Percentiles rank a stretch among this genome's conserved stretches.
Evolutionary conservation across 2,113 vertebrate species (phyloP).

Genomic region (Hipposideros armiger): DNA sequence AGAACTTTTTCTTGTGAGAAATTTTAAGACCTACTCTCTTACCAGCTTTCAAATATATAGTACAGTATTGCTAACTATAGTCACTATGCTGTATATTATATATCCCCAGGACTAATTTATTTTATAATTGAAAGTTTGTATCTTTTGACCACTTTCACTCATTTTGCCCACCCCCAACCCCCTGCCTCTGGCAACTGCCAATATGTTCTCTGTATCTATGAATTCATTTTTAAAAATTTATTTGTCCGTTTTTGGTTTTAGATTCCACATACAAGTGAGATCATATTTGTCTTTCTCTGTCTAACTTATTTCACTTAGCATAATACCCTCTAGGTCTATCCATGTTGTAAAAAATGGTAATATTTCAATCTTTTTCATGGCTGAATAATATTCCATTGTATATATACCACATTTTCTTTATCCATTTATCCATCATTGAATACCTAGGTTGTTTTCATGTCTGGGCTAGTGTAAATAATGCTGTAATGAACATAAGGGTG

Average conservation of each 20-base stretch:
- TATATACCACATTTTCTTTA: background rate
- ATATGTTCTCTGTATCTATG: background rate
- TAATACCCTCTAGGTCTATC: background rate
- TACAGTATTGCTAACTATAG: background rate
- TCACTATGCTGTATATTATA: rapidly evolving
- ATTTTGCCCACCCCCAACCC: background rate
- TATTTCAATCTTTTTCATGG: background rate
- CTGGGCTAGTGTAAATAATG: background rate
- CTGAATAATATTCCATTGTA: background rate
- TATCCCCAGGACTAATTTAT: background rate
- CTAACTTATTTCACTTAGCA: background rate
- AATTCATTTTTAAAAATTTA: background rate
- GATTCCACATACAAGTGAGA: background rate
- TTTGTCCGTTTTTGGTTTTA: background rate
- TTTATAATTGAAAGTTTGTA: background rate
- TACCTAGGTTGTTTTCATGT: background rate
- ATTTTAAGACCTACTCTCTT: background rate
- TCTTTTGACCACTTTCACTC: too few species aligned
- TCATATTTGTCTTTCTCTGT: background rate
- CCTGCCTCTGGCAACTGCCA: background rate
- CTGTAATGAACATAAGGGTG: background rate
- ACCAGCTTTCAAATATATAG: background rate
- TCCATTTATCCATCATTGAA: background rate
- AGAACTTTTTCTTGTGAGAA: background rate
- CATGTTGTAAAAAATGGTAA: background rate